Conservation (phyloP, 1,140 invertebrate species). For the Uloborus diversus region DNA sequence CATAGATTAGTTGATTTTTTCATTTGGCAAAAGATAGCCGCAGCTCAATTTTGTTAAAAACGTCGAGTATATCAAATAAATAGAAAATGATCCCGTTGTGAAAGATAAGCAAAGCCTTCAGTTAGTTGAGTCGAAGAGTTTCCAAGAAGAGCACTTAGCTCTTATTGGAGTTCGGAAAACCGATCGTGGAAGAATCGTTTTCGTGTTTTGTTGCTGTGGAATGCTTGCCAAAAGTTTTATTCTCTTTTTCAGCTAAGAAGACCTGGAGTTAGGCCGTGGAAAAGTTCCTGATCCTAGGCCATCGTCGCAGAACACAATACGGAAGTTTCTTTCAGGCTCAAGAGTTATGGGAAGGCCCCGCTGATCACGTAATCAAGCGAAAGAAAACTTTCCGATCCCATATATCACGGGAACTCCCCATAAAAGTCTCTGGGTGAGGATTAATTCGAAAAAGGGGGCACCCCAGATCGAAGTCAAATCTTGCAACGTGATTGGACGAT, state of each 20-base stretch:
- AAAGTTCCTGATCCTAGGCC: constrained; percentile 1
- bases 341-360: constrained; percentile 45
- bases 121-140: too few species aligned
- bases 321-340: constrained; percentile 18
- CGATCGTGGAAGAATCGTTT: too few species aligned
- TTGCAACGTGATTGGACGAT: constrained; percentile 43
- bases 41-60: too few species aligned
- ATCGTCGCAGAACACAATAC: constrained; percentile 42
- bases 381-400: constrained; percentile 50
- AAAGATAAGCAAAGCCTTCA: too few species aligned
- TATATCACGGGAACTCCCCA: constrained; percentile 38
- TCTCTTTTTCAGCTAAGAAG: constrained; percentile 7
- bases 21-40: too few species aligned
- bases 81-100: too few species aligned
- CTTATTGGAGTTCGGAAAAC: too few species aligned
- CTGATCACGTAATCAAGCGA: constrained; percentile 44
- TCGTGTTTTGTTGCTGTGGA: too few species aligned
- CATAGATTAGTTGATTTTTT: too few species aligned
- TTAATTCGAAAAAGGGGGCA: constrained; percentile 43
- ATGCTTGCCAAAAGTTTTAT: constrained; percentile 31
- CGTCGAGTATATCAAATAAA: too few species aligned
- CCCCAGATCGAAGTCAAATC: constrained; percentile 47
- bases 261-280: constrained; percentile 14
- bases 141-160: too few species aligned
- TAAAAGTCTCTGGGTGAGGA: constrained; percentile 46